A percentile compares a stretch with the other conserved stretches of the same genome.
Conservation (phyloP, 2,888 invertebrate genomes). For the Brenthis ino region DNA sequence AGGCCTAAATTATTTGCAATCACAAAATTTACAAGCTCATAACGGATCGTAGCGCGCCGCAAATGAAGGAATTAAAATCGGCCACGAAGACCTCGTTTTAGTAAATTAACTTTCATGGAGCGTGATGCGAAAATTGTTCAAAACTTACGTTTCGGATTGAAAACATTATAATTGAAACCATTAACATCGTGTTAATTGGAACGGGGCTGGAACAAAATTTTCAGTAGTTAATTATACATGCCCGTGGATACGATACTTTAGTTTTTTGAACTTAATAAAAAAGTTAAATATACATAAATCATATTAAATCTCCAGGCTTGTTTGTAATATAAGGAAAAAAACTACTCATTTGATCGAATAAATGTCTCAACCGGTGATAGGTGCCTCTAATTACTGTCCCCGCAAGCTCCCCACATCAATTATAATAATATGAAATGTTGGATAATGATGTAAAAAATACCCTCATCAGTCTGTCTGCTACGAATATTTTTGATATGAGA, state of each 20-base stretch:
- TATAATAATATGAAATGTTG: no score
- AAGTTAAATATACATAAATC: no score
- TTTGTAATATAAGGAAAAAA: no score
- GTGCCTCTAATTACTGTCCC: no score
- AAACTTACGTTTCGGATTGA: slow-evolving; percentile 23
- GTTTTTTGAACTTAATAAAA: no score
- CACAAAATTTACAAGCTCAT: slow-evolving; percentile 35
- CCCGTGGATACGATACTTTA: neutral
- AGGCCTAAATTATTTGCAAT: slow-evolving; percentile 53
- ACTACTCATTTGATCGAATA: no score
- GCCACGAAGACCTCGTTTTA: slow-evolving; percentile 21
- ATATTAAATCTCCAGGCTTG: no score
- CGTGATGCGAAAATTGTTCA: slow-evolving; percentile 26
- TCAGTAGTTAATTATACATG: neutral
- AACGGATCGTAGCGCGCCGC: slow-evolving; percentile 20
- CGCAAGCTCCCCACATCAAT: no score
- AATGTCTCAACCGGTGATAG: no score
- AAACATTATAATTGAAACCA: slow-evolving; percentile 22
- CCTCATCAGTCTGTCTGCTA: no score
- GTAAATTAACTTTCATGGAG: slow-evolving; percentile 28
- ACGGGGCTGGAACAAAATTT: neutral
- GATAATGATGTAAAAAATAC: no score
- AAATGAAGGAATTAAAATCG: slow-evolving; percentile 25
- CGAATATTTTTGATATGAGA: no score
- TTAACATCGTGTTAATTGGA: slow-evolving; percentile 16